Base-by-base conservation (phyloP, 2,797 vertebrate species). In the Apodemus agrarius region DNA sequence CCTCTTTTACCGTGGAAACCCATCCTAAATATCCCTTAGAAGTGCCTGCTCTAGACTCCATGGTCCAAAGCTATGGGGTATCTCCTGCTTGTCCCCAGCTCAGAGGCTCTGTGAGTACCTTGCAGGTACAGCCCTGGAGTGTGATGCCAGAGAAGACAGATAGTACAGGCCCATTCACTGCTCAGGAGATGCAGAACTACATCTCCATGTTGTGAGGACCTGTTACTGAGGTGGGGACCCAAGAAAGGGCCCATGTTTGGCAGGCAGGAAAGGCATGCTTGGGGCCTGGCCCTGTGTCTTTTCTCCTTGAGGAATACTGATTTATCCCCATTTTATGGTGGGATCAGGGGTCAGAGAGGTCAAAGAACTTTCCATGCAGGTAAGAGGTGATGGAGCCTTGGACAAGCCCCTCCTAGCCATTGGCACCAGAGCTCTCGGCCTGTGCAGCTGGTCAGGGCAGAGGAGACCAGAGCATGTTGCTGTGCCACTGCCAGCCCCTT, bases 321-420 rank as follows among this genome's bases (percentile, higher is more conserved):
- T 13, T 46, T 22, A 79, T 83, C 91, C 90, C 88, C 91, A 75
- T 29, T 46, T 85, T 49, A 89, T 22, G 43, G 37, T 54, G 37
- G n/a, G 75, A 93, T 90, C 95, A 79, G 92, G 96, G 95, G 92
- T 97, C 96, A 98, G 96, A 98, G 97, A 96, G 91, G 83, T 97
- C 94, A 89, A 63, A 80, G 94, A 90, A 85, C 82, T 72, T 85
- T 29, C 57, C 89, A 84, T 19, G 92, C 78, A 89, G 93, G 89
- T 54, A 17, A 14, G 21, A 40, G 21, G 88, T 0, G n/a, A 78
- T 2, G n/a, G 49, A 69, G 43, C 82, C 13, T 52, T 74, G 76
- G 82, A 22, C 14, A 4, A 14, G 9, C n/a, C 75, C 46, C 2
- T 16, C 3, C 61, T 6, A 86, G 0, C 16, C 2, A 67, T 0